Evolutionary conservation across 30 jellyfish, hydroid and myxozoan species (phyloP), one percentile per base, ranked within the genome.

Genomic region (Turritopsis dohrnii): DNA sequence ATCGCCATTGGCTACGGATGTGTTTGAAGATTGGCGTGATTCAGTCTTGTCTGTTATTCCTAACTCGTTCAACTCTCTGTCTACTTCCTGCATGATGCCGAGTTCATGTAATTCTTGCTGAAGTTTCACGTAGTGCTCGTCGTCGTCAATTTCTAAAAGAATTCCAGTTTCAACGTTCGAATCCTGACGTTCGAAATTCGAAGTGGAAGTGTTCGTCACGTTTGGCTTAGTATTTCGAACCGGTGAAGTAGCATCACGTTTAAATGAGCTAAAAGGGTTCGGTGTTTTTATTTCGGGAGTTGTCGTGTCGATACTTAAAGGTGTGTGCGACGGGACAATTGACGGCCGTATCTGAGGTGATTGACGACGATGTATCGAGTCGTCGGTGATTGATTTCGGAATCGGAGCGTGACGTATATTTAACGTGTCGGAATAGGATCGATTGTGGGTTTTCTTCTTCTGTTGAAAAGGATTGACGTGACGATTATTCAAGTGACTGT

Each of bases 361-460:
- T 41, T 41, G 77, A 1, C 30, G 28, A 27, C 16, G 16, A 16
- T 27, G 31, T 27, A 69, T 69, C 28, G 31, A 5, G 16, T 69
- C 60, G 13, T 41, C 60, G 60, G 60, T 13, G 60, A 5, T 41
- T 41, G 60, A 41, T 41, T 41, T 41, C 60, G 60, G 60, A 5
- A 41, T 5, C 13, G 60, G 9, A 41, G 60, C 13, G 28, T 72
- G 60, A 41, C 60, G 60, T 41, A 41, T 90, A 8, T 95, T 52
- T 73, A 93, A 87, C 16, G 96, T 93, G 69, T 93, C 98, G 54
- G 97, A 89, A 8, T 95, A 87, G 1, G 98, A 93, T 20, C 98
- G 93, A 84, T 71, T 80, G 71, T 93, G 98, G 25, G 94, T 88
- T 31, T 88, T 81, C 26, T 54, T 69, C 72, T 74, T 80, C 30